Conservation (phyloP, 2,888 invertebrate species). For the Campoletis raptor region DNA sequence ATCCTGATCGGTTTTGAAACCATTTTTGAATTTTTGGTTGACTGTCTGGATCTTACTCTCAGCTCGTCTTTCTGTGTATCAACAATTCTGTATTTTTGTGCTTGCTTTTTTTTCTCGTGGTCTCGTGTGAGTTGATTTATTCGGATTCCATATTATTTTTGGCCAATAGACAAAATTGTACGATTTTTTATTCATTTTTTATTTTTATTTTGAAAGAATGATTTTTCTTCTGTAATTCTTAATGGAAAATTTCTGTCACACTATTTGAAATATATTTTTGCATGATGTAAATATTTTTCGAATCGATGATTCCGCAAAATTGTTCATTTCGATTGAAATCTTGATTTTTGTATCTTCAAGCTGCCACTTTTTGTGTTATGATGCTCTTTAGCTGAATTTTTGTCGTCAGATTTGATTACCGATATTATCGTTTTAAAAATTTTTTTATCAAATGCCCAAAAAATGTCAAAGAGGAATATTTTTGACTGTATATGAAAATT, state of each 20-base stretch:
- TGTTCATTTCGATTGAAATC: not conserved
- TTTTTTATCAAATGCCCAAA: not conserved
- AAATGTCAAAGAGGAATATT: not conserved
- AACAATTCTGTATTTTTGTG: not conserved
- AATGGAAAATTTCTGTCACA: not conserved
- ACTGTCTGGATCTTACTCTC: not conserved
- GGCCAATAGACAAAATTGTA: not conserved
- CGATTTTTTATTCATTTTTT: not conserved
- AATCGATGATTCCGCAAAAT: not conserved
- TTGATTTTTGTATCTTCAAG: not conserved
- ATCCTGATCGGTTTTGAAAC: not conserved
- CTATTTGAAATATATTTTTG: not conserved
- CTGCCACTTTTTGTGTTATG: not conserved
- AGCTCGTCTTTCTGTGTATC: conserved; percentile 12
- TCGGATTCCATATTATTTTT: not conserved
- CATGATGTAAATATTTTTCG: not conserved
- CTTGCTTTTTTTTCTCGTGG: not conserved
- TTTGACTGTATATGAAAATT: not conserved
- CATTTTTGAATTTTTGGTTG: not conserved
- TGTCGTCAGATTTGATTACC: not conserved
- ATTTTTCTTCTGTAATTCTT: conserved; percentile 3
- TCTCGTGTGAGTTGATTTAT: not conserved
- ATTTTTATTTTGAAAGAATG: not conserved
- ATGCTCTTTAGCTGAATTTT: not conserved
- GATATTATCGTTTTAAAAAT: not conserved